A percentile compares a stretch with the other conserved stretches of the same genome.
These are phyloP conservation scores for Lethenteron reissneri DNA, from an alignment of 2,113 vertebrate species.

Conservation along the genomic window DNA sequence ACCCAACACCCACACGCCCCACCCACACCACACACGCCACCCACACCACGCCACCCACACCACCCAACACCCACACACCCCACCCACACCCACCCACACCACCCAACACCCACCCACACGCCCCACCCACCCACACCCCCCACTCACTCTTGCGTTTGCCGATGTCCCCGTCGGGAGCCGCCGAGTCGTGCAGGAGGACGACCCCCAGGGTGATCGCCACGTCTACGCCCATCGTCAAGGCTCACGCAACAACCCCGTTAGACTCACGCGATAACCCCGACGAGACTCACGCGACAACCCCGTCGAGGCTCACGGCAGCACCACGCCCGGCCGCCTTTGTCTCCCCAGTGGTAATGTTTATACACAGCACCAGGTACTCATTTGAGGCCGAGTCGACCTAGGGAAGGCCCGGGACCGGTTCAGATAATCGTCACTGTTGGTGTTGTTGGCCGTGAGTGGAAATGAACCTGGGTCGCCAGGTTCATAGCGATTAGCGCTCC, in stretches of 20 bases:
- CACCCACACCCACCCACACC: background rate
- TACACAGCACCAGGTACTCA: too few species aligned
- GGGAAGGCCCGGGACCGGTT: too few species aligned
- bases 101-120: background rate
- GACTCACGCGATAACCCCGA: conserved; percentile 7
- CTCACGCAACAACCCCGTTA: conserved; percentile 2
- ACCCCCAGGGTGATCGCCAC: conserved; percentile 81
- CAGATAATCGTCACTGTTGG: too few species aligned
- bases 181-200: conserved; percentile 75
- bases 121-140: background rate
- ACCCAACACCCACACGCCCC: background rate
- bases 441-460: too few species aligned
- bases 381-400: too few species aligned
- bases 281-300: too few species aligned
- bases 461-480: too few species aligned
- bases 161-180: conserved; percentile 66
- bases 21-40: background rate
- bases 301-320: background rate
- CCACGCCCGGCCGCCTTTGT: too few species aligned
- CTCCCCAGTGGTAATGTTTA: too few species aligned
- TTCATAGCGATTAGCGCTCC: background rate
- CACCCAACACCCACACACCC: background rate
- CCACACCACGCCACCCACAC: background rate
- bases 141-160: conserved; percentile 77
- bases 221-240: conserved; percentile 23